Conservation (phyloP, 2,113 vertebrate genomes). For the Lophura nycthemera region DNA sequence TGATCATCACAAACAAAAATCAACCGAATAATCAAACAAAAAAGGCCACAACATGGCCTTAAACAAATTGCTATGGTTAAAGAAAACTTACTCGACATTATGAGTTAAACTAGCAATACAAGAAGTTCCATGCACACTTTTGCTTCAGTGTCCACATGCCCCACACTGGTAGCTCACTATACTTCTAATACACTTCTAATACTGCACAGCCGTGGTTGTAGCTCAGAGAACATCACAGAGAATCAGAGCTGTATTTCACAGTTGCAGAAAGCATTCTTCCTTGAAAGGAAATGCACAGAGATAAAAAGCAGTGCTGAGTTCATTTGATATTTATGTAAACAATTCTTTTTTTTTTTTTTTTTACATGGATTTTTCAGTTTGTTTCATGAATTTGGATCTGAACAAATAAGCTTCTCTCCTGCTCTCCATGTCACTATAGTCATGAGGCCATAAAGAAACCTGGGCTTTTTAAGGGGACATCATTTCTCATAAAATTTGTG, state of each 20-base stretch:
- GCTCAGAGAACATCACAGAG: neutral
- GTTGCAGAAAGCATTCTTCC: neutral
- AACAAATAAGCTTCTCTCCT: neutral
- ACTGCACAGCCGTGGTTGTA: neutral
- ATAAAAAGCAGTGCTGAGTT: neutral
- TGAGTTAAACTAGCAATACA: neutral
- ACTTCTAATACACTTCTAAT: neutral
- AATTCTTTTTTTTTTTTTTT: neutral
- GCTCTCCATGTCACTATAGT: neutral
- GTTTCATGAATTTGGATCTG: neutral
- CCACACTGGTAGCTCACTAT: neutral
- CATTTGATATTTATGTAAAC: accelerated
- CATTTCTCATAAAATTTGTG: neutral
- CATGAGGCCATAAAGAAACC: neutral
- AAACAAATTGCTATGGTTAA: neutral
- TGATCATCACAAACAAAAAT: neutral
- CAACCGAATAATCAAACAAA: too few species aligned
- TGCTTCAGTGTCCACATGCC: neutral
- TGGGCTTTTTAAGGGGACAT: neutral
- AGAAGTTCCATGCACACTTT: neutral
- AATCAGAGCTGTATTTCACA: neutral
- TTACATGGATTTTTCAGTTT: neutral
- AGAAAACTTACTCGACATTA: neutral
- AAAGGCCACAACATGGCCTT: neutral
- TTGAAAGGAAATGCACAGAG: neutral